Percentiles rank a stretch among this genome's conserved stretches.
These are phyloP conservation scores for Capromys pilorides DNA, from an alignment of 2,797 vertebrate species.

Conservation along the genomic window DNA sequence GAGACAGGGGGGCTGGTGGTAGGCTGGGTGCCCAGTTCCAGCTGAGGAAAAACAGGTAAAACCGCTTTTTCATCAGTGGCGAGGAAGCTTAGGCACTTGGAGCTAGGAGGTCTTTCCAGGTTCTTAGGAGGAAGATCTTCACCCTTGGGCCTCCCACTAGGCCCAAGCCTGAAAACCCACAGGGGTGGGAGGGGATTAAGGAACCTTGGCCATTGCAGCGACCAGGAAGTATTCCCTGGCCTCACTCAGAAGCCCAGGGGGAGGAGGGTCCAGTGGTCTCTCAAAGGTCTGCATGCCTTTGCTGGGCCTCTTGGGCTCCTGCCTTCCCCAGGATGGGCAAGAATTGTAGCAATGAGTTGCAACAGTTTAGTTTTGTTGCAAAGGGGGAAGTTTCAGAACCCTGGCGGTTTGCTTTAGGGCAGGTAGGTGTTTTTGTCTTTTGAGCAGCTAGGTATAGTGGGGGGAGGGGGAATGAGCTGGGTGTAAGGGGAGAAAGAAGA, in stretches of 20 bases:
- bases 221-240: not conserved
- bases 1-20: not conserved
- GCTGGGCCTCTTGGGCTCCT: not conserved
- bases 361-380: constrained; percentile 69
- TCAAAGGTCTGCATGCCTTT: not conserved
- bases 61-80: constrained; percentile 49
- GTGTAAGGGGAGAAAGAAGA: not conserved
- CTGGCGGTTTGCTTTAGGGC: constrained; percentile 33
- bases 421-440: not conserved
- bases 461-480: not conserved
- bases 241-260: not conserved
- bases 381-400: constrained; percentile 68
- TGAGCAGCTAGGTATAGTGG: not conserved
- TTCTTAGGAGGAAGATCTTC: not conserved
- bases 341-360: constrained; percentile 64
- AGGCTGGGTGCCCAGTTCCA: not conserved
- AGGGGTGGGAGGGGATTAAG: not conserved
- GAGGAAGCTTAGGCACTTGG: constrained; percentile 8
- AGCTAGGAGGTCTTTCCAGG: constrained; percentile 5
- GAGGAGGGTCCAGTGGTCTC: not conserved
- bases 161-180: not conserved
- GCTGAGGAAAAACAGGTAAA: constrained; percentile 59
- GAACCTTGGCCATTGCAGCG: not conserved
- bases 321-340: not conserved
- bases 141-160: not conserved